phyloP scores from a whole-genome alignment of 2,888 invertebrate genomes.

The Cyclophora punctaria region DNA sequence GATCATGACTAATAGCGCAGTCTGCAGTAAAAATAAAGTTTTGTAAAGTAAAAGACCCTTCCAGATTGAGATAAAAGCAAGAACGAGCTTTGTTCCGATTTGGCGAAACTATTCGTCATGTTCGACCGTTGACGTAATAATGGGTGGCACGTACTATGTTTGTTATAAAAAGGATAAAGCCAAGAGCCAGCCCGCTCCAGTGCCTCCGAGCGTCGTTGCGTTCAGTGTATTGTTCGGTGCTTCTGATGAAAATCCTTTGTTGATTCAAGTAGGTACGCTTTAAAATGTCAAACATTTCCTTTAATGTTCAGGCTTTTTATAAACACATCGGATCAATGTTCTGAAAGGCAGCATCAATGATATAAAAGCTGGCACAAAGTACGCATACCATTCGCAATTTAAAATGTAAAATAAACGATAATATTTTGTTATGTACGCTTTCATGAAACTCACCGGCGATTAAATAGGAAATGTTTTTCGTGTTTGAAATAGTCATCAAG shows the following conservation, averaged over 20 bases:
- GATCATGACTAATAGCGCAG: conserved; percentile 44
- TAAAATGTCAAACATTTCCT: conserved; percentile 18
- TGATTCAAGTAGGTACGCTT: conserved; percentile 10
- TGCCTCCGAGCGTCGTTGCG: conserved; percentile 9
- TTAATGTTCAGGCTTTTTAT: too few relatives aligned
- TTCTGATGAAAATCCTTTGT: conserved; percentile 14
- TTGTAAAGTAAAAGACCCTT: conserved; percentile 42
- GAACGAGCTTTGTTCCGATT: conserved; percentile 13
- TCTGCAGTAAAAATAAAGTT: conserved; percentile 24
- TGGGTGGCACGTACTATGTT: conserved; percentile 14
- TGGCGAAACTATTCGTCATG: conserved; percentile 26
- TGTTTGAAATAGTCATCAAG: conserved; percentile 11
- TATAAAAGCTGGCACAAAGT: too few relatives aligned
- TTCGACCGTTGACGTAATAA: conserved; percentile 21
- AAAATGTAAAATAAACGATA: too few relatives aligned
- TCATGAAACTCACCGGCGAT: too few relatives aligned
- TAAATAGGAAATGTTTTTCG: background rate
- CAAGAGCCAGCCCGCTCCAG: conserved; percentile 12
- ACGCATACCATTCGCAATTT: too few relatives aligned
- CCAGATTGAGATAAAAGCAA: conserved; percentile 41
- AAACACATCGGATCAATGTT: too few relatives aligned
- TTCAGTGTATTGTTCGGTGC: conserved; percentile 11
- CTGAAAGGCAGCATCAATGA: too few relatives aligned
- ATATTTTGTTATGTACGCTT: too few relatives aligned
- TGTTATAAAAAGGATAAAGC: conserved; percentile 17